These are phyloP conservation scores for Halotydeus destructor DNA, from an alignment of 1,140 invertebrate genomes.

Conservation along the genomic window DNA sequence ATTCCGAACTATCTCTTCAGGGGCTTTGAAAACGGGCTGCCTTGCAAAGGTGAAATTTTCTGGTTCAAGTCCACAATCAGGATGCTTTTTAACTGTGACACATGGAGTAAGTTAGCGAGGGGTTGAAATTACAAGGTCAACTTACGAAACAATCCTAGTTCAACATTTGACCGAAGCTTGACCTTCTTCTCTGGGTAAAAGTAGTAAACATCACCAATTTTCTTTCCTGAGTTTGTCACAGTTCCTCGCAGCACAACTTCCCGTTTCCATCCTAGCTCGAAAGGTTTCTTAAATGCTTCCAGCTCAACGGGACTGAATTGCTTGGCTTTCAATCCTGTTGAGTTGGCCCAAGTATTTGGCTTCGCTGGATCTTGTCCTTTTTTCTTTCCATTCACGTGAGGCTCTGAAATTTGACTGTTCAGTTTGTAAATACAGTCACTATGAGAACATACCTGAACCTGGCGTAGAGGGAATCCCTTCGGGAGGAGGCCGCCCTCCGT, in stretches of 20 bases:
- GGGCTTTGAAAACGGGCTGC: slow-evolving; percentile 10
- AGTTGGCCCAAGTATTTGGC: not conserved
- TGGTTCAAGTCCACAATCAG: slow-evolving; percentile 4
- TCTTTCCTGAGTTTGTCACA: slow-evolving; percentile 5
- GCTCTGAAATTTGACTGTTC: too few relatives aligned
- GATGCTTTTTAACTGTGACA: not conserved
- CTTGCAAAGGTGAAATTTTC: slow-evolving; percentile 13
- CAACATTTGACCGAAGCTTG: slow-evolving; percentile 11
- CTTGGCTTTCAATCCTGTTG: slow-evolving; percentile 1
- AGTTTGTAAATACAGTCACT: too few relatives aligned
- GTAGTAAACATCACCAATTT: slow-evolving; percentile 13
- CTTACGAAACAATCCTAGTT: slow-evolving; percentile 8
- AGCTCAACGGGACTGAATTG: slow-evolving; percentile 1
- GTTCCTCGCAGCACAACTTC: slow-evolving; percentile 9
- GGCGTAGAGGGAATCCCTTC: too few relatives aligned
- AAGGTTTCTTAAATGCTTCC: slow-evolving; percentile 8
- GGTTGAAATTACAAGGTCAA: not conserved
- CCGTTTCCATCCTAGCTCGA: slow-evolving; percentile 11
- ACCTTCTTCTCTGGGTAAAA: slow-evolving; percentile 8
- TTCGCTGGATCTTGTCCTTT: too few relatives aligned
- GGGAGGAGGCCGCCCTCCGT: too few relatives aligned
- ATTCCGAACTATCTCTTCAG: slow-evolving; percentile 10
- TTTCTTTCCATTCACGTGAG: too few relatives aligned
- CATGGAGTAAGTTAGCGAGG: not conserved
- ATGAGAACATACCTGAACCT: too few relatives aligned